phyloP scores from a whole-genome alignment of 2,888 invertebrate genomes.

The Apantesis nais region DNA sequence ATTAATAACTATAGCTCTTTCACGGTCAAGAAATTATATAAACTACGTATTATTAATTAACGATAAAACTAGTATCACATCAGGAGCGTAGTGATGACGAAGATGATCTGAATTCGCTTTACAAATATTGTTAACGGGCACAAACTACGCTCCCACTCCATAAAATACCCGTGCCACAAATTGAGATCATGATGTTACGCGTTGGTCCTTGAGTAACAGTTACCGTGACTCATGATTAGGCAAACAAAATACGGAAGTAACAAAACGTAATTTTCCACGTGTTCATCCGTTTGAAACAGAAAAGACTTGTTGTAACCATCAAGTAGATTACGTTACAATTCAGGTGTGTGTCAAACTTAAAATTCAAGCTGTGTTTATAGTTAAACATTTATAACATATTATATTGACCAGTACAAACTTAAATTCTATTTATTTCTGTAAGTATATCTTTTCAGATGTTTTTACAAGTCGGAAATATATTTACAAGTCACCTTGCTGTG shows the following conservation, averaged over 20 bases:
- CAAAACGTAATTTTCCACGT: background rate
- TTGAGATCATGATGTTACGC: background rate
- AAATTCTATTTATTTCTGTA: too few relatives aligned
- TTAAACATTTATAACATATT: background rate
- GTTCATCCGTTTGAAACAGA: background rate
- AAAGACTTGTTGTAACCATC: background rate
- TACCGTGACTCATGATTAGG: background rate
- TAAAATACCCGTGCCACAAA: background rate
- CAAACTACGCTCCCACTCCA: background rate
- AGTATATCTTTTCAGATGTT: too few relatives aligned
- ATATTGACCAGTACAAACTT: too few relatives aligned
- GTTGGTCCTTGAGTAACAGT: slow-evolving; percentile 1
- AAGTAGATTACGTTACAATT: background rate
- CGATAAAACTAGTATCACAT: background rate
- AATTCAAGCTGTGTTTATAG: background rate
- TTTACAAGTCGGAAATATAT: too few relatives aligned
- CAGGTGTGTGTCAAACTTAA: background rate
- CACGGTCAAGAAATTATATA: background rate
- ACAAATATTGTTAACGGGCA: background rate
- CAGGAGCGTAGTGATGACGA: too few relatives aligned
- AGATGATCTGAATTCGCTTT: background rate
- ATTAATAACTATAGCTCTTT: background rate
- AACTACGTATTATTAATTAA: background rate
- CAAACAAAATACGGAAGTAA: slow-evolving; percentile 2
- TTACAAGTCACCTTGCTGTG: too few relatives aligned